Evolutionary conservation across 1,140 invertebrate species (phyloP).

Genomic region (Drosophila novamexicana): DNA sequence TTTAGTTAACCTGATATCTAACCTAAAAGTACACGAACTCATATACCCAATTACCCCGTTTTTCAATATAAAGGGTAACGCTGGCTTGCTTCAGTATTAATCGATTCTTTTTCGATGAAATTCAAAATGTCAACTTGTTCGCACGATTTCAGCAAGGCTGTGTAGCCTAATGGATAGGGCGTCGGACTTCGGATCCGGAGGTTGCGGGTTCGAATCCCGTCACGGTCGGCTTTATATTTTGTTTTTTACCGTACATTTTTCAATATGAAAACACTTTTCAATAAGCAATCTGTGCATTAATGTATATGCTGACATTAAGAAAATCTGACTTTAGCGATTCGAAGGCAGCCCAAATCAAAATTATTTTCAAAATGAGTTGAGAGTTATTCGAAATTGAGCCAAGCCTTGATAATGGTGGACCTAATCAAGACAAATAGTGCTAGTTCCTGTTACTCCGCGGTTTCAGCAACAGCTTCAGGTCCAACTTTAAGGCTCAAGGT

Average conservation of each 20-base stretch:
- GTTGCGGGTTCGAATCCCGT: conserved; percentile 24
- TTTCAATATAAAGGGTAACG: too few species aligned
- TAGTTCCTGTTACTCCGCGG: conserved; percentile 53
- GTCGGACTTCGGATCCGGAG: conserved; percentile 25
- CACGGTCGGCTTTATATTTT: neutral
- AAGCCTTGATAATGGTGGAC: neutral
- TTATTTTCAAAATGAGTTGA: neutral
- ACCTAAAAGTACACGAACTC: too few species aligned
- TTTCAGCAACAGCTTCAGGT: neutral
- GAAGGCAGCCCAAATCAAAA: too few species aligned
- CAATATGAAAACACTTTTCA: too few species aligned
- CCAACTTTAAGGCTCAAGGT: neutral
- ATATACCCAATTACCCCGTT: too few species aligned
- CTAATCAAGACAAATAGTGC: conserved; percentile 68
- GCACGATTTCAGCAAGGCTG: neutral
- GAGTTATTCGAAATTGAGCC: neutral
- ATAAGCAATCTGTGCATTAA: too few species aligned
- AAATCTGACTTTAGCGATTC: too few species aligned
- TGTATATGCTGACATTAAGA: too few species aligned
- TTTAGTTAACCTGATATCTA: too few species aligned
- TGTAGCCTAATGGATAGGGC: conserved; percentile 25
- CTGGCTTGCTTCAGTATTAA: neutral
- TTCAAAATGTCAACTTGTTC: too few species aligned
- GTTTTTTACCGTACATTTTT: neutral
- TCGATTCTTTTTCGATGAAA: neutral